phyloP scores from a whole-genome alignment of 2,888 invertebrate species.

The Sthenelais limicola region DNA sequence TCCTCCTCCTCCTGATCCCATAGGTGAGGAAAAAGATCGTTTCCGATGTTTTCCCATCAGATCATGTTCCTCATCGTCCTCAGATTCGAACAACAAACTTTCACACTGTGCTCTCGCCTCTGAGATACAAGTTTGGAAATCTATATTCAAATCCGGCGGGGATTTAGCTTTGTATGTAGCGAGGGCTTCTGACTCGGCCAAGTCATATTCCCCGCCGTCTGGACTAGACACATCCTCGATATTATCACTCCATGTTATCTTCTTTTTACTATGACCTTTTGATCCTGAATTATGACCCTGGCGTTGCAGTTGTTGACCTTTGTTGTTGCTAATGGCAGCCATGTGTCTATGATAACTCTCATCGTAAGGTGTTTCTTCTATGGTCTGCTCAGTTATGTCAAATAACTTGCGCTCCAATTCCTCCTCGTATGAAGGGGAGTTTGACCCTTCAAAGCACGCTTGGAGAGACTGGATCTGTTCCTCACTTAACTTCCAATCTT shows the following conservation, averaged over 20 bases:
- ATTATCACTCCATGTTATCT: constrained; percentile 16
- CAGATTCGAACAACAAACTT: constrained; percentile 7
- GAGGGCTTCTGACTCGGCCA: constrained; percentile 20
- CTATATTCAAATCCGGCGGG: background rate
- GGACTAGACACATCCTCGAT: background rate
- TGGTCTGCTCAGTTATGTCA: constrained; percentile 27
- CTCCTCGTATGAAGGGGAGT: constrained; percentile 20
- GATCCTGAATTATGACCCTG: no score
- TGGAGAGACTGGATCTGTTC: constrained; percentile 1
- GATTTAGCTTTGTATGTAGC: background rate
- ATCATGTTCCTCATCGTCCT: constrained; percentile 2
- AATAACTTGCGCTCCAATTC: constrained; percentile 16
- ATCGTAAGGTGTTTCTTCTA: background rate
- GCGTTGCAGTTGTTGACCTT: no score
- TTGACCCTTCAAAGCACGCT: background rate
- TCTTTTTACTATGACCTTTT: no score
- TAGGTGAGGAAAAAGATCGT: no score
- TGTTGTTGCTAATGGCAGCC: constrained; percentile 6
- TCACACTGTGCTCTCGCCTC: constrained; percentile 26
- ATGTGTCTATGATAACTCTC: no score
- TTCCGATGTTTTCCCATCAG: background rate
- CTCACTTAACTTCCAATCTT: no score
- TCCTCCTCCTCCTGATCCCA: no score
- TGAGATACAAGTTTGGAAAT: constrained; percentile 1
- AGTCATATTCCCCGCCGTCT: constrained; percentile 24